A percentile compares a stretch with the other conserved stretches of the same genome.
Conservation (phyloP, 2,888 invertebrate genomes). For the Nasonovia ribisnigri region DNA sequence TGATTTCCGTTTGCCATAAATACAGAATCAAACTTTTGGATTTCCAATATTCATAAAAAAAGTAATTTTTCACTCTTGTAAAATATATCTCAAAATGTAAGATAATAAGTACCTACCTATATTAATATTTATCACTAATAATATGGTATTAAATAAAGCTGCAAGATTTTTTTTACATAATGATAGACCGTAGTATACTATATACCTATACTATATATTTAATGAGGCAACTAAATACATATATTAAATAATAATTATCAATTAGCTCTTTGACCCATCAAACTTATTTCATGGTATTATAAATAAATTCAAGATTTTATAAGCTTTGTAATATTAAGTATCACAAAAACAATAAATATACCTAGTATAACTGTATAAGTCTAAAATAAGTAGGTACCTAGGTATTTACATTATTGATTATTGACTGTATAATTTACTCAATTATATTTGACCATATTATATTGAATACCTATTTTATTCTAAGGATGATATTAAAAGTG, state of each 20-base stretch:
- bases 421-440: background rate
- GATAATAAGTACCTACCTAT: background rate
- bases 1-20: background rate
- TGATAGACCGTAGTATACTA: no score
- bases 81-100: background rate
- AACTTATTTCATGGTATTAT: background rate
- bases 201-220: no score
- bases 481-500: background rate
- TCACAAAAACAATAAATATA: background rate
- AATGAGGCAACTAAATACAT: background rate
- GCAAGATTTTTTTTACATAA: background rate
- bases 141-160: background rate
- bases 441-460: background rate
- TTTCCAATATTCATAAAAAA: background rate
- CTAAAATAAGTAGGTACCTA: background rate
- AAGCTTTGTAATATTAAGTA: background rate
- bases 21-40: background rate
- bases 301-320: background rate
- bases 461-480: background rate
- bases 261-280: background rate
- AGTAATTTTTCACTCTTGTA: background rate
- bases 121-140: background rate
- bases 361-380: background rate
- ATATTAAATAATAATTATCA: background rate
- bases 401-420: background rate